phyloP scores from a whole-genome alignment of 2,113 vertebrate species.

The Otolemur garnettii region DNA sequence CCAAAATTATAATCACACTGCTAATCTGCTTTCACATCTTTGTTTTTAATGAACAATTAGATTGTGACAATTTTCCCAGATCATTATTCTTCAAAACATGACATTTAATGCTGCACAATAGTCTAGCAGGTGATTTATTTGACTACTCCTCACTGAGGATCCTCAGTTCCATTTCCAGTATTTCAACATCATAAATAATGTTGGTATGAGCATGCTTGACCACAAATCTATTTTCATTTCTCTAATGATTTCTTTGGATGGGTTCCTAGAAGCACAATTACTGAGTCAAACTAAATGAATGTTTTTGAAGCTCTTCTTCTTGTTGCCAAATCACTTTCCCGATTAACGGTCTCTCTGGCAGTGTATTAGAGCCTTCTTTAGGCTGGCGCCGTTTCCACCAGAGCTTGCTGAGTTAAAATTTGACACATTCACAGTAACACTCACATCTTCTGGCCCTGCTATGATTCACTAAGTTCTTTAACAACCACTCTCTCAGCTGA shows the following conservation, averaged over 20 bases:
- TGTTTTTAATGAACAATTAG: constrained; percentile 24
- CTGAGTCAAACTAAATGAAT: constrained; percentile 48
- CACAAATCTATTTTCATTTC: constrained; percentile 47
- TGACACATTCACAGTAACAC: neutral
- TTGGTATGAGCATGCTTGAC: constrained; percentile 4
- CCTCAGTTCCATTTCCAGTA: neutral
- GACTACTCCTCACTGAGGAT: neutral
- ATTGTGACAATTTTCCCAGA: neutral
- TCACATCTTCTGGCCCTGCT: neutral
- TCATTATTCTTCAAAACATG: neutral
- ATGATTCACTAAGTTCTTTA: neutral
- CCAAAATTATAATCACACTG: neutral
- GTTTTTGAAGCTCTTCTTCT: constrained; percentile 62
- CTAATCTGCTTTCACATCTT: neutral
- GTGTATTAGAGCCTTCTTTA: neutral
- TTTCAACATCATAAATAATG: constrained; percentile 55
- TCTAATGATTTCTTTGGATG: constrained; percentile 58
- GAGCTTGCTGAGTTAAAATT: neutral
- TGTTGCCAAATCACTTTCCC: constrained; percentile 47
- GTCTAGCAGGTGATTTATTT: neutral
- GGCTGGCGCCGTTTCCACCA: neutral
- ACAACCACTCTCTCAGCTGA: neutral
- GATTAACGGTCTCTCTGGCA: neutral
- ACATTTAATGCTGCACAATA: neutral
- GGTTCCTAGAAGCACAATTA: constrained; percentile 68